These are phyloP conservation scores for Hyles vespertilio DNA, from an alignment of 1,140 invertebrate genomes.

Conservation along the genomic window DNA sequence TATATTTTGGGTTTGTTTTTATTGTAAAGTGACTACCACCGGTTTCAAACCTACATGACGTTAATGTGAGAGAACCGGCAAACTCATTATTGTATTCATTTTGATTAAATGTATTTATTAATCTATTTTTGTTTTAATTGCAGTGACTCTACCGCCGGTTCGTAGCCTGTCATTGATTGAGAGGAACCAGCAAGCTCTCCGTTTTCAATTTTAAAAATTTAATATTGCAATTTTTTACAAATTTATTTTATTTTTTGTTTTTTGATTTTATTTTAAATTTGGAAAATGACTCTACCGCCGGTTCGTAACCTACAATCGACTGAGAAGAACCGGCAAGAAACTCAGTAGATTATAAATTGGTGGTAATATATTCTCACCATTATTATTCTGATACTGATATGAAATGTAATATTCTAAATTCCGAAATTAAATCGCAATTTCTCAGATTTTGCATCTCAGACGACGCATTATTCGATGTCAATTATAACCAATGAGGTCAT, in stretches of 20 bases:
- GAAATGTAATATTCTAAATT: too few species aligned
- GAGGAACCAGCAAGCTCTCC: constrained; percentile 47
- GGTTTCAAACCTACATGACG: constrained; percentile 46
- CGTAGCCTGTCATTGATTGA: constrained; percentile 43
- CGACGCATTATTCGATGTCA: too few species aligned
- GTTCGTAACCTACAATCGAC: constrained; percentile 44
- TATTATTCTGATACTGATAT: too few species aligned
- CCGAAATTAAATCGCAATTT: too few species aligned
- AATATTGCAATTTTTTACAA: too few species aligned
- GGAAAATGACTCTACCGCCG: constrained; percentile 36
- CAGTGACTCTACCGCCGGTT: constrained; percentile 43
- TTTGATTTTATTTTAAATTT: neutral
- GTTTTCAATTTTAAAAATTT: too few species aligned
- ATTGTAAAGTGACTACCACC: constrained; percentile 34
- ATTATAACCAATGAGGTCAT: too few species aligned
- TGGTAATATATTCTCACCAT: too few species aligned
- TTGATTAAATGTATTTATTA: neutral
- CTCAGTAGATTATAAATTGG: constrained; percentile 31
- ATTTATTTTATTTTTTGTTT: too few species aligned
- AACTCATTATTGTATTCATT: constrained; percentile 44
- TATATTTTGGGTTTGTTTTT: too few species aligned
- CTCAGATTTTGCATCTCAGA: too few species aligned
- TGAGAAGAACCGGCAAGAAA: constrained; percentile 62
- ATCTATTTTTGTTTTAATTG: neutral
- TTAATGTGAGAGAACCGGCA: constrained; percentile 61